Percentiles rank a stretch among this genome's conserved stretches.
Conservation (phyloP, 2,113 vertebrate species). For the Pyxicephalus adspersus region DNA sequence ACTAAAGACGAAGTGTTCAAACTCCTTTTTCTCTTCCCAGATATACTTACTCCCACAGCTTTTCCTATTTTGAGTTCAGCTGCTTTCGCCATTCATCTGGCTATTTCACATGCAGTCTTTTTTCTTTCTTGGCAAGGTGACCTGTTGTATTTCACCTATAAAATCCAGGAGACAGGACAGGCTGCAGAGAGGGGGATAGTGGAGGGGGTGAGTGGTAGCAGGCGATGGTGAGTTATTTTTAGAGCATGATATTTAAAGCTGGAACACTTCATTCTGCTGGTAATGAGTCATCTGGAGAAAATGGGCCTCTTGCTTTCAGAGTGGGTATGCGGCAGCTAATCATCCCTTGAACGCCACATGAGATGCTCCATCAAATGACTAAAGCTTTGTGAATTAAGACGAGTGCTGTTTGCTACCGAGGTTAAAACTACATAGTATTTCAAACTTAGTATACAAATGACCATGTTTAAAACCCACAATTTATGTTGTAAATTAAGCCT, state of each 20-base stretch:
- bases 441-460: constrained; percentile 23
- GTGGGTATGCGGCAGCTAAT: constrained; percentile 73
- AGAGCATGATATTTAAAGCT: constrained; percentile 81
- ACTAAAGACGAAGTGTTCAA: neutral
- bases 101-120: neutral
- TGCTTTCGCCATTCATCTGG: neutral
- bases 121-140: constrained; percentile 33
- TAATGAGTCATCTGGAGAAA: constrained; percentile 84
- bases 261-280: constrained; percentile 79
- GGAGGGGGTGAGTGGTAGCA: neutral
- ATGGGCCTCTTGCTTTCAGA: constrained; percentile 72
- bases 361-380: constrained; percentile 71
- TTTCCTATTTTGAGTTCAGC: neutral
- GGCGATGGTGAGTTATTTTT: constrained; percentile 78
- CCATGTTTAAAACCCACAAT: constrained; percentile 58
- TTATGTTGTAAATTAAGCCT: neutral
- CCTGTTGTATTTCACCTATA: constrained; percentile 19
- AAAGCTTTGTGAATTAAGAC: constrained; percentile 64
- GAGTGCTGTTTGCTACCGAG: constrained; percentile 63
- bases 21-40: neutral
- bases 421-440: neutral
- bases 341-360: constrained; percentile 72
- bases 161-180: constrained; percentile 8
- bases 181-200: neutral
- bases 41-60: neutral